A percentile compares a stretch with the other conserved stretches of the same genome.
These are phyloP conservation scores for Morone chrysops DNA, from an alignment of 2,113 vertebrate genomes.

Conservation along the genomic window DNA sequence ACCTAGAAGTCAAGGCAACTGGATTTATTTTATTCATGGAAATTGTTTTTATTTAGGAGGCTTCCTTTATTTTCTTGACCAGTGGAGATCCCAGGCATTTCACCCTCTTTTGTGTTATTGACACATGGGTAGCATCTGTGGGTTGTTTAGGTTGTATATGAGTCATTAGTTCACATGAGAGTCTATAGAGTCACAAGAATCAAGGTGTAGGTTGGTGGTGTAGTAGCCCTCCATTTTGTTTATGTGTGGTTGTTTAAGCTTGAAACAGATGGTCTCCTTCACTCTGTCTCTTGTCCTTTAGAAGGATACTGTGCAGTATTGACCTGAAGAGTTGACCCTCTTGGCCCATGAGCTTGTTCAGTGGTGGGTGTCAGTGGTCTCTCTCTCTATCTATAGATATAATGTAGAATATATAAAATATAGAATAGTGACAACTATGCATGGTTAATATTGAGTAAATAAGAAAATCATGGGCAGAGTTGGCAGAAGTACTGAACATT, in stretches of 20 bases:
- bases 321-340: conserved; percentile 2
- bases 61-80: not conserved
- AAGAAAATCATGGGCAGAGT: too few relatives aligned
- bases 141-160: not conserved
- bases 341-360: not conserved
- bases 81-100: not conserved
- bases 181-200: conserved; percentile 11
- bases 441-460: too few relatives aligned
- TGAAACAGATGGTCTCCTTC: conserved; percentile 12
- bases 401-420: too few relatives aligned
- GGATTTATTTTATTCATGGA: conserved; percentile 15
- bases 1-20: not conserved
- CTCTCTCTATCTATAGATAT: too few relatives aligned
- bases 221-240: not conserved
- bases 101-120: not conserved
- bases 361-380: not conserved
- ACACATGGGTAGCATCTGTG: conserved; percentile 1
- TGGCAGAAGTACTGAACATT: too few relatives aligned
- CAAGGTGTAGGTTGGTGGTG: conserved; percentile 3
- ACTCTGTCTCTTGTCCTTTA: not conserved
- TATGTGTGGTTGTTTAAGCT: not conserved
- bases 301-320: not conserved
- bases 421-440: too few relatives aligned
- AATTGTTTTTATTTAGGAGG: conserved; percentile 11
- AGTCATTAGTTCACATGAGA: not conserved